Evolutionary conservation across 2,888 invertebrate genomes (phyloP), one percentile per base, ranked within the genome.

Genomic region (Aleiodes testaceus): DNA sequence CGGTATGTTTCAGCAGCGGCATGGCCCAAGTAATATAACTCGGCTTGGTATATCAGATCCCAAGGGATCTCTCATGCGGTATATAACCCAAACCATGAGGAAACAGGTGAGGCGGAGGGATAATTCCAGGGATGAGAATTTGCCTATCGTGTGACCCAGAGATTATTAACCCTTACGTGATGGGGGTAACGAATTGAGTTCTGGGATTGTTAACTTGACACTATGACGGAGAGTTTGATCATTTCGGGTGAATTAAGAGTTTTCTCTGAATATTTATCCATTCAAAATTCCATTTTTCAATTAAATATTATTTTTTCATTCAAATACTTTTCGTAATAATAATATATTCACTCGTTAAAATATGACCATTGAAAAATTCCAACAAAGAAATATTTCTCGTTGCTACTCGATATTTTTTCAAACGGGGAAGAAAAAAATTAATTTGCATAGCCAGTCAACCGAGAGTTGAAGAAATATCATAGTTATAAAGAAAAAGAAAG

Each of bases 401-500:
- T 36, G 36, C 36, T 36, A 36, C 36, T 36, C 7, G 9, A 36
- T 36, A 36, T 6, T 36, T 36, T 36, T 36, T 36, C 9, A 9
- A 36, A 36, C 9, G 11, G 30, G 16, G 9, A 14, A 36, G 16
- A 16, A 42, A 59, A 59, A 59, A 59, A 59, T 59, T 59, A 59
- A 59, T 59, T 59, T 59, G 42, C 59, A 42, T 36, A 59, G 16
- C n/a, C 16, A 59, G 59, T 59, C 16, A 36, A 11, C 36, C 36
- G 59, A 59, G 59, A 59, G 59, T 59, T 59, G 18, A 59, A 59
- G 42, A 42, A 59, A 59, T 59, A 59, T 59, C 59, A 59, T 42
- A 26, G 42, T n/a, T 36, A 59, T 59, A 26, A 20, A 59, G 12
- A 47, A 49, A 49, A 50, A 44, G 42, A 53, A 67, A 45, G 14